These are phyloP conservation scores for Phymanthus crucifer DNA, from an alignment of 92 coral and sea anemone genomes.

Conservation along the genomic window DNA sequence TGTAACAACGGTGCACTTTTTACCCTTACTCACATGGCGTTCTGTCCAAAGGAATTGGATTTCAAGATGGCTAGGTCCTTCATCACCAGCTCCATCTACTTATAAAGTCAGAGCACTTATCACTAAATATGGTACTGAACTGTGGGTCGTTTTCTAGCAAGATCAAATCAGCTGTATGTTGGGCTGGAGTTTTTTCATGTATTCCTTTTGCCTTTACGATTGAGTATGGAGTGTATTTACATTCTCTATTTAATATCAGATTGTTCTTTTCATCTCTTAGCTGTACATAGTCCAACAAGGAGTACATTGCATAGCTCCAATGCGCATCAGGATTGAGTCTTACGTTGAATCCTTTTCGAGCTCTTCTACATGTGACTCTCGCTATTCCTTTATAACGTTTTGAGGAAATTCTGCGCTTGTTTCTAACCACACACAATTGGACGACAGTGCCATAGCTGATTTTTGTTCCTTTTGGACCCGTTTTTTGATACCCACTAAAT, in stretches of 20 bases:
- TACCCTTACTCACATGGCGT: conserved; percentile 36
- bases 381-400: conserved; percentile 57
- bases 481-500: conserved; percentile 52
- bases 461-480: conserved; percentile 27
- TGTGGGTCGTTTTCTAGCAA: conserved; percentile 31
- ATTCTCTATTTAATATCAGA: conserved; percentile 46
- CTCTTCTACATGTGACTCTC: conserved; percentile 39
- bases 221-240: conserved; percentile 23
- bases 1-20: conserved; percentile 46
- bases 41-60: conserved; percentile 68
- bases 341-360: conserved; percentile 56
- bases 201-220: conserved; percentile 57
- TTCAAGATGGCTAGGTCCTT: conserved; percentile 54
- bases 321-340: conserved; percentile 54
- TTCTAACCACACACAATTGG: conserved; percentile 43
- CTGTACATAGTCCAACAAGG: conserved; percentile 48
- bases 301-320: conserved; percentile 53
- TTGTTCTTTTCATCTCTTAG: conserved; percentile 38
- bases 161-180: conserved; percentile 48
- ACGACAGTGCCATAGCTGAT: conserved; percentile 50
- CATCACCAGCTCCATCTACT: conserved; percentile 56
- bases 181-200: conserved; percentile 53
- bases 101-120: conserved; percentile 47
- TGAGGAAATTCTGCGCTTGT: conserved; percentile 35
- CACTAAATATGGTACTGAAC: conserved; percentile 30